A percentile compares a stretch with the other conserved stretches of the same genome.
phyloP scores from a whole-genome alignment of 2,113 vertebrate genomes.

The Mandrillus leucophaeus region DNA sequence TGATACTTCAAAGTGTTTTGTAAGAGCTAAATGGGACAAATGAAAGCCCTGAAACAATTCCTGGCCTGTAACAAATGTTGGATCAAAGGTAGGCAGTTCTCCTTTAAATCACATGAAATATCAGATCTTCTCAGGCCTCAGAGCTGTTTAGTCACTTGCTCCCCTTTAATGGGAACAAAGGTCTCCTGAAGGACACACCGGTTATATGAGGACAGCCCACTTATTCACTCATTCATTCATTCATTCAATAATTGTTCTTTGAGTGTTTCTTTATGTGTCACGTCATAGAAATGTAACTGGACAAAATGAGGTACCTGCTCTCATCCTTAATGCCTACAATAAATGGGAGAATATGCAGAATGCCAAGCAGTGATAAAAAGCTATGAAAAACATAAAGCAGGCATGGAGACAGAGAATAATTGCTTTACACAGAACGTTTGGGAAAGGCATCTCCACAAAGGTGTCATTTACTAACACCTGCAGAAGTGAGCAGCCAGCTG shows the following conservation, averaged over 20 bases:
- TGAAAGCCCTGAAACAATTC: background rate
- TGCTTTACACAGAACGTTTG: background rate
- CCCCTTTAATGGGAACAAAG: background rate
- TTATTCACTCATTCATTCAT: background rate
- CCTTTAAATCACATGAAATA: background rate
- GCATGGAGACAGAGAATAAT: background rate
- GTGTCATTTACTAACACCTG: background rate
- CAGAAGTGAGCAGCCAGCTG: background rate
- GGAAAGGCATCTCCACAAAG: background rate
- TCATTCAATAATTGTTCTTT: background rate
- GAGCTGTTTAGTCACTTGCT: background rate
- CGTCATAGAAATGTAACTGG: background rate
- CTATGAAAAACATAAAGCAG: background rate
- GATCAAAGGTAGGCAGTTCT: background rate
- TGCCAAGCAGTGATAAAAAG: background rate
- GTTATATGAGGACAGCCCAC: background rate
- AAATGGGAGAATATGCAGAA: background rate
- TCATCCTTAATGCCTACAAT: background rate
- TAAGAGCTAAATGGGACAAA: background rate
- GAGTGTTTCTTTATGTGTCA: background rate
- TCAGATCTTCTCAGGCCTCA: background rate
- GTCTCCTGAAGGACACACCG: background rate
- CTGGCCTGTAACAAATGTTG: background rate
- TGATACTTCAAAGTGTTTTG: background rate
- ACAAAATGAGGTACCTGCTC: background rate